Evolutionary conservation across 2,797 vertebrate genomes (phyloP).

Genomic region (Threskiornis aethiopicus): DNA sequence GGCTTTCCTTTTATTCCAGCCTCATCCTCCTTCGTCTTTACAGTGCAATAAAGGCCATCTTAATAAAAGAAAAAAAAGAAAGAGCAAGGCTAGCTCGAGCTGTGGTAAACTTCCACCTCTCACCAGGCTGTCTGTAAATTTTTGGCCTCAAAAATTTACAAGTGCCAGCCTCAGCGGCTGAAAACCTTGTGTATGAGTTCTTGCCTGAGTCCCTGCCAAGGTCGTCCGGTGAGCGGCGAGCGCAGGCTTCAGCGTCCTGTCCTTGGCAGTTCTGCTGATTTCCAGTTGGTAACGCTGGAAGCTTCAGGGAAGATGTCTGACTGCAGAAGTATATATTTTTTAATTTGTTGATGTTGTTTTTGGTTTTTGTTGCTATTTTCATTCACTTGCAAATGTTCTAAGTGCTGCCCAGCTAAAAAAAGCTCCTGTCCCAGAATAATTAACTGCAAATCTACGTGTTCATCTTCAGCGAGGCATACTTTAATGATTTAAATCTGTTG

Average conservation of each 20-base stretch:
- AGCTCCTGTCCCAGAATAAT: not conserved
- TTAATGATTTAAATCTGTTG: not conserved
- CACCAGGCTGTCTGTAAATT: not conserved
- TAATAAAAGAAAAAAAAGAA: not conserved
- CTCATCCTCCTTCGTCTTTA: not conserved
- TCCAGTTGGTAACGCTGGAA: not conserved
- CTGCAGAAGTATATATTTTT: not conserved
- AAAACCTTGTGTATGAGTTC: rapidly evolving
- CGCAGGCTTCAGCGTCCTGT: rapidly evolving
- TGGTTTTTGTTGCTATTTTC: not conserved
- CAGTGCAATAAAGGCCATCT: not conserved
- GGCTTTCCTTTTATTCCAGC: not conserved
- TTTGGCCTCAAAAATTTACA: not conserved
- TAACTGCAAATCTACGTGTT: not conserved
- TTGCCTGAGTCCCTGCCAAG: not conserved
- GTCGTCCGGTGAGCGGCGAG: not conserved
- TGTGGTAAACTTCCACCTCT: not conserved
- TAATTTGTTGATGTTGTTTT: not conserved
- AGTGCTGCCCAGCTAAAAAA: not conserved
- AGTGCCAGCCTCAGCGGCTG: not conserved
- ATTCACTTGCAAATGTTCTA: not conserved
- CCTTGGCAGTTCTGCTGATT: not conserved
- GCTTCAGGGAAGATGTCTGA: not conserved
- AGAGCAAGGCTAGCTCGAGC: not conserved
- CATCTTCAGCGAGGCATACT: not conserved